Conservation (phyloP, 2,797 vertebrate genomes). For the Bovichtus diacanthus region DNA sequence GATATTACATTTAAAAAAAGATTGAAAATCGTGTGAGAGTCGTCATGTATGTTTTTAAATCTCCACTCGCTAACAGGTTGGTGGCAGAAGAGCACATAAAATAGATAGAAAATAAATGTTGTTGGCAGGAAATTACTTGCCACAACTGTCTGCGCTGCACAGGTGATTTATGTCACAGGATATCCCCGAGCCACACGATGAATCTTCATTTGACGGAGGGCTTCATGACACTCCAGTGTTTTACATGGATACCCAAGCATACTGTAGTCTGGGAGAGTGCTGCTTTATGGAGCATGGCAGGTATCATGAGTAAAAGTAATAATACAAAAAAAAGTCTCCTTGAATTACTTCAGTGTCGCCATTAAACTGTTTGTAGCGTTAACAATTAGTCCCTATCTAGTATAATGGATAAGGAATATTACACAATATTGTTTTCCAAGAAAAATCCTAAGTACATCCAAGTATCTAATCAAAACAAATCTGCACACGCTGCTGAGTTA, state of each 20-base stretch:
- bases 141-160: constrained; percentile 59
- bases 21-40: no score
- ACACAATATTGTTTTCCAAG: neutral
- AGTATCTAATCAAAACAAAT: constrained; percentile 6
- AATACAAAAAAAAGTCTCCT: neutral
- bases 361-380: neutral
- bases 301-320: no score
- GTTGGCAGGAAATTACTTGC: constrained; percentile 69
- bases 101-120: constrained; percentile 18
- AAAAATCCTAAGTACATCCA: neutral
- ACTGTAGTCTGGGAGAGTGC: neutral
- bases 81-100: constrained; percentile 33
- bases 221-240: constrained; percentile 42
- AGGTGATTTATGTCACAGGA: constrained; percentile 68
- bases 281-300: neutral
- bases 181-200: constrained; percentile 53
- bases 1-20: no score
- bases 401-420: neutral
- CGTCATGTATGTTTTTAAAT: constrained; percentile 25
- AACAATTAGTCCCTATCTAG: neutral
- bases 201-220: constrained; percentile 66
- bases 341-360: neutral
- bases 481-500: constrained; percentile 28
- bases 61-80: constrained; percentile 13
- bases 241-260: constrained; percentile 27